Base-by-base conservation (phyloP, 2,888 invertebrate species). In the Carpatolechia fugitivella region DNA sequence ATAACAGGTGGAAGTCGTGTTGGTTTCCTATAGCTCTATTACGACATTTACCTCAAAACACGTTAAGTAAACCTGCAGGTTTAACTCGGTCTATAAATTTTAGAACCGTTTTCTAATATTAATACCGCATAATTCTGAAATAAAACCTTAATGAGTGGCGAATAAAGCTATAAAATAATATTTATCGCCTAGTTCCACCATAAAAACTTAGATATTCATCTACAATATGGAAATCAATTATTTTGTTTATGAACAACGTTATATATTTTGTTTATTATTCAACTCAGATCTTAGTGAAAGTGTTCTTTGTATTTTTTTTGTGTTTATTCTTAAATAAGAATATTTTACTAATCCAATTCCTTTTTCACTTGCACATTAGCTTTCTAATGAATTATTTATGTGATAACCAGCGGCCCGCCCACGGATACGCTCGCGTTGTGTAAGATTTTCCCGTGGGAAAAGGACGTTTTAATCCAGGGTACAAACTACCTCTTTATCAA, bases 101-200 rank as follows among this genome's bases (percentile, higher is more conserved):
- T 68, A 77, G 69, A 70, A 71, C 72, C 78, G 77, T 83, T 85
- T 83, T 85, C 82, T 82, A 82, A 85, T 80, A 85, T 86, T 85
- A 85, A 85, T 87, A 85, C 77, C 77, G 81, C 80, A 82, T 87
- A 84, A 83, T 80, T 78, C 74, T 76, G 76, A 78, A 79, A 82
- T 85, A 82, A 85, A 85, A 80, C 80, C 76, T 80, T 85, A 86
- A 87, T 86, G 85, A 85, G 82, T 78, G 78, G 79, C 74, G 82
- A 85, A 87, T 87, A 87, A 80, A 86, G 85, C 79, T 68, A 85
- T 87, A 86, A 85, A 67, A 56, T 58, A 60, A 72, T 73, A 85
- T 85, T 85, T 87, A 86, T 70, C 70, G 68, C 60, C 68, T 57
- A 64, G 55, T 62, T 62, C 63, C 61, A 60, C 66, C 73, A 80